A percentile compares a stretch with the other conserved stretches of the same genome.
Conservation (phyloP, 2,113 vertebrate genomes). For the Mungos mungo region DNA sequence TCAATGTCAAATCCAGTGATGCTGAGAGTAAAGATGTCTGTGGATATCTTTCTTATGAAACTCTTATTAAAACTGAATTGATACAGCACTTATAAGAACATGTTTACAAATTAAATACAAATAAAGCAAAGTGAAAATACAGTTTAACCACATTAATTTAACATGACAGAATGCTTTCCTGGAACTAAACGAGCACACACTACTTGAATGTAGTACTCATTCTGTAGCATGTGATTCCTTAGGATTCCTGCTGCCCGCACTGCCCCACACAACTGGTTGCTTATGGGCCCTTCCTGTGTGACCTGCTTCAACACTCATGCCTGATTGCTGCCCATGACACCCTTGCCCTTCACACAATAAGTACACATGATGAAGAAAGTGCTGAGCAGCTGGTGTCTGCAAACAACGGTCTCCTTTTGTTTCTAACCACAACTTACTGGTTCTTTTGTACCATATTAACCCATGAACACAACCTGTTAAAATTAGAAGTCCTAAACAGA, state of each 20-base stretch:
- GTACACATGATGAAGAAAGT: neutral
- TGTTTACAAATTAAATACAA: neutral
- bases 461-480: neutral
- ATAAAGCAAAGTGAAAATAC: neutral
- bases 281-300: neutral
- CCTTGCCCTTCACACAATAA: neutral
- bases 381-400: neutral
- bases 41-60: neutral
- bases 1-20: neutral
- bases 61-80: neutral
- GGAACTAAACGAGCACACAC: neutral
- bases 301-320: too few species aligned
- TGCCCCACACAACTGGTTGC: fast-evolving
- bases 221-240: neutral
- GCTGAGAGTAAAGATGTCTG: neutral
- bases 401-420: neutral
- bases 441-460: neutral
- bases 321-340: neutral
- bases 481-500: neutral
- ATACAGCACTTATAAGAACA: neutral
- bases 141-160: neutral
- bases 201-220: neutral
- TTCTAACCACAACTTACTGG: neutral
- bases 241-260: neutral
- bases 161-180: neutral